A percentile compares a stretch with the other conserved stretches of the same genome.
Evolutionary conservation across 23 tunicate species (phyloP).

Genomic region (Corella eumyota): DNA sequence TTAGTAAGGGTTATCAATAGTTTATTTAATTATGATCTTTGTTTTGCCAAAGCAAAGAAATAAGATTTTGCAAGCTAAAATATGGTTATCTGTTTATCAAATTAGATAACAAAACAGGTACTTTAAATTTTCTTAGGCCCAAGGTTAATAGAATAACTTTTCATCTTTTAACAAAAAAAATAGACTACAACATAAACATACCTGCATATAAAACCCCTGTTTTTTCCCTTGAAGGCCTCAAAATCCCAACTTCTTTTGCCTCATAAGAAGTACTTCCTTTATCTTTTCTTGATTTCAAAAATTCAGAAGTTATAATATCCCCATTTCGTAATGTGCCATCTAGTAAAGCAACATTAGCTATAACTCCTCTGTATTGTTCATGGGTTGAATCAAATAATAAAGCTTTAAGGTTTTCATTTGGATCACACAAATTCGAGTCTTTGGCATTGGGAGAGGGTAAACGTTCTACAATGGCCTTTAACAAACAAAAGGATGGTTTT

Average conservation of each 20-base stretch:
- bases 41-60: no score
- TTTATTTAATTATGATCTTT: no score
- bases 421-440: slow-evolving; percentile 9
- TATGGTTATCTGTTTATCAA: no score
- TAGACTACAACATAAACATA: no score
- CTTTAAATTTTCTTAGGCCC: no score
- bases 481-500: background rate
- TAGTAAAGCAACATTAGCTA: slow-evolving; percentile 33
- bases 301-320: slow-evolving; percentile 40
- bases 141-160: no score
- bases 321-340: slow-evolving; percentile 42
- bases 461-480: slow-evolving; percentile 42
- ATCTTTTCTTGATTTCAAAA: slow-evolving; percentile 10
- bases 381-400: slow-evolving; percentile 61
- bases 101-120: no score
- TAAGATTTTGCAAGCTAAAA: no score
- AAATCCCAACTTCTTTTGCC: slow-evolving; percentile 66
- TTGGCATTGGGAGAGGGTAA: slow-evolving; percentile 50
- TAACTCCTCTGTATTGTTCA: slow-evolving; percentile 65
- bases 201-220: slow-evolving; percentile 61
- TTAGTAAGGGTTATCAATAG: no score
- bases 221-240: slow-evolving; percentile 30
- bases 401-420: slow-evolving; percentile 24
- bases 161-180: no score
- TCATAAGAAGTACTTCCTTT: slow-evolving; percentile 40